Evolutionary conservation across 1,140 invertebrate genomes (phyloP), one percentile per base, ranked within the genome.

Genomic region (Lysiphlebus fabarum): DNA sequence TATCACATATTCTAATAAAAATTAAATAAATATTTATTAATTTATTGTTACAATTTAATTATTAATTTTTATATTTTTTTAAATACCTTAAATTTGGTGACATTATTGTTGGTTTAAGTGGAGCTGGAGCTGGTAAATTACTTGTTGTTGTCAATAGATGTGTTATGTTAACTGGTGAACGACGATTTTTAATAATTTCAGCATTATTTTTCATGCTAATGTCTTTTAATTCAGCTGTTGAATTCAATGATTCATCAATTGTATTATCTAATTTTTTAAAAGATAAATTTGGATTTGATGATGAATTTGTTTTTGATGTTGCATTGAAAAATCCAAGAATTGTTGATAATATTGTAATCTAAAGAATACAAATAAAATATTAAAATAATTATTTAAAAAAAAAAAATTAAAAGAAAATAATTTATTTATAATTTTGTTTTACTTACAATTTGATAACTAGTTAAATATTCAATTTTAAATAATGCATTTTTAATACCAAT

Each of bases 381-480:
- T 44, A 42, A 36, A 26, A 26, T 26, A 26, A 1, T 1, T 4
- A 26, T 26, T 26, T 1, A 2, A 26, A 26, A 26, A 26, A 26
- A 26, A 26, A 1, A 26, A 26, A 26, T 17, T 4, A 26, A 26
- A 4, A 1, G 4, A 41, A 57, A 48, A 37, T 26, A 42, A 45
- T 55, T 44, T n/a, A n/a, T n/a, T n/a, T n/a, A n/a, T n/a, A n/a
- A n/a, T n/a, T n/a, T n/a, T n/a, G n/a, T n/a, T n/a, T n/a, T n/a
- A n/a, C 67, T 72, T 67, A 78, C 76, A 63, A 73, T 60, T 36
- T 72, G 69, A 44, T 70, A 61, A 6, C 72, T 70, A 38, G 68
- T 70, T 6, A 74, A 58, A 38, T 68, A 59, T 43, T 72, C 64
- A 6, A 69, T 34, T 14, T 56, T 44, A 43, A 70, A 47, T 64